Evolutionary conservation across 2,113 vertebrate genomes (phyloP).

Genomic region (Empidonax traillii): DNA sequence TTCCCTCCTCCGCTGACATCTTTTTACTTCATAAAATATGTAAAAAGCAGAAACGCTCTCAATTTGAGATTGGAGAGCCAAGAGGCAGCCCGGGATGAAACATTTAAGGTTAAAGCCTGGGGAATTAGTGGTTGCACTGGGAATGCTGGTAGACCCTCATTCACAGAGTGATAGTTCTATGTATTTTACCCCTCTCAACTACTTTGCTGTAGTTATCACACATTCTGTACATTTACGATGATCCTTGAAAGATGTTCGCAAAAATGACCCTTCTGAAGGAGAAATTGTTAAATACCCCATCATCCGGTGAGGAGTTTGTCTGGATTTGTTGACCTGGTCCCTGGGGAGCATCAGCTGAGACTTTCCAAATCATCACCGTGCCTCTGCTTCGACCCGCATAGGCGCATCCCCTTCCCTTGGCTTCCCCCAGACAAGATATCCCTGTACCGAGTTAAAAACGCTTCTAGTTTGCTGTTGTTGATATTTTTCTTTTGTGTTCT

Average conservation of each 20-base stretch:
- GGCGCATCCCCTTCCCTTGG: not conserved
- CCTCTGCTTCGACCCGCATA: not conserved
- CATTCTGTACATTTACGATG: not conserved
- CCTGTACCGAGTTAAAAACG: constrained; percentile 45
- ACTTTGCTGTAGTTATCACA: not conserved
- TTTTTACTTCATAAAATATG: constrained; percentile 32
- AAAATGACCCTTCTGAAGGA: not conserved
- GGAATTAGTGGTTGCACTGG: not conserved
- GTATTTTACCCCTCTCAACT: not conserved
- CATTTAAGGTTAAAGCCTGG: not conserved
- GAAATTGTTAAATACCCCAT: not conserved
- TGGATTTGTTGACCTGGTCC: not conserved
- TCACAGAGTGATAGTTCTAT: not conserved
- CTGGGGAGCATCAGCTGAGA: not conserved
- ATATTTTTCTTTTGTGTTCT: constrained; percentile 86
- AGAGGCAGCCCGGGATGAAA: not conserved
- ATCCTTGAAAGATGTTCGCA: not conserved
- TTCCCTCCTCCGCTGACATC: not conserved
- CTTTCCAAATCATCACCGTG: not conserved
- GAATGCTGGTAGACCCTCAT: not conserved
- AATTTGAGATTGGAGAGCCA: not conserved
- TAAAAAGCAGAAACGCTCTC: not conserved
- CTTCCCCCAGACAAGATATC: constrained; percentile 46
- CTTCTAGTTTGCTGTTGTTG: constrained; percentile 76
- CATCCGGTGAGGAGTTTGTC: not conserved